phyloP scores from a whole-genome alignment of 2,888 invertebrate genomes.

The Ligdia adustata region DNA sequence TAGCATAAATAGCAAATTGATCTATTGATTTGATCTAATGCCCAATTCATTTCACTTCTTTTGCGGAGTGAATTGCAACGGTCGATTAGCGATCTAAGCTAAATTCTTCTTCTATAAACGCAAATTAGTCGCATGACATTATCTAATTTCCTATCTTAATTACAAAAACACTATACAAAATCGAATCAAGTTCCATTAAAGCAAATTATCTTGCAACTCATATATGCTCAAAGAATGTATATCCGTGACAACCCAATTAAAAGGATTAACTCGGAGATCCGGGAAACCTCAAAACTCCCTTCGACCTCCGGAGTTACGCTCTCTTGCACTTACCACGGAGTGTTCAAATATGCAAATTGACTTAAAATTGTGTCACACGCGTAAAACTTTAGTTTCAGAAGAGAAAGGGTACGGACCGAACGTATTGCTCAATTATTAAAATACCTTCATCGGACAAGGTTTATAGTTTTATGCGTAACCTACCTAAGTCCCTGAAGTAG shows the following conservation, averaged over 20 bases:
- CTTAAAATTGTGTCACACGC: constrained; percentile 6
- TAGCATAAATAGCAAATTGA: too few species aligned
- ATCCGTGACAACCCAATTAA: constrained; percentile 6
- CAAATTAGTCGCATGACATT: too few species aligned
- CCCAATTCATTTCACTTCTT: too few species aligned
- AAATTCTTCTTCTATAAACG: too few species aligned
- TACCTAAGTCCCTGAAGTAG: too few species aligned
- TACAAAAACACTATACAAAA: too few species aligned
- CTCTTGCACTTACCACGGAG: constrained; percentile 4
- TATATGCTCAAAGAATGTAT: neutral
- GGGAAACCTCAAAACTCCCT: constrained; percentile 11
- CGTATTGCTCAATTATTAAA: neutral
- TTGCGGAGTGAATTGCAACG: too few species aligned
- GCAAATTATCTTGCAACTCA: neutral
- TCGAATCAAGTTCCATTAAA: neutral
- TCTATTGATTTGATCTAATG: too few species aligned
- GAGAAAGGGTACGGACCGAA: neutral
- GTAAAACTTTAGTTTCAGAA: constrained; percentile 7
- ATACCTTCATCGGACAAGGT: neutral
- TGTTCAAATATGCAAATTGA: constrained; percentile 8
- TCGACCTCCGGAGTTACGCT: constrained; percentile 5
- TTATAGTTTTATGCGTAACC: too few species aligned
- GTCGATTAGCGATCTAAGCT: too few species aligned
- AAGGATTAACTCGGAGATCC: constrained; percentile 13
- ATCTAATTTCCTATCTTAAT: too few species aligned